These are phyloP conservation scores for Ophion costatus DNA, from an alignment of 2,888 invertebrate genomes.

Conservation along the genomic window DNA sequence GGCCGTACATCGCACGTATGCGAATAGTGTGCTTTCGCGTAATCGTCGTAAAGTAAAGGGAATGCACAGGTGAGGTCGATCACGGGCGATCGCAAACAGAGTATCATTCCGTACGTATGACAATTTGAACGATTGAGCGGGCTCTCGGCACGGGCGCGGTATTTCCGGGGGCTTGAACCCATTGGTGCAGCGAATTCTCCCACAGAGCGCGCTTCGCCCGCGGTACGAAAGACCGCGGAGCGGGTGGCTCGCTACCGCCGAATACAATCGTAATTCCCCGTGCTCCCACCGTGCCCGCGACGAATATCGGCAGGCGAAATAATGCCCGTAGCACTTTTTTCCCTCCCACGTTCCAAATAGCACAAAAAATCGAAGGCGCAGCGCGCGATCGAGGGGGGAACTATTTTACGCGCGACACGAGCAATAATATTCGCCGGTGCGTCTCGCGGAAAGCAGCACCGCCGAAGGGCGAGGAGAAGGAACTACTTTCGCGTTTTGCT, in stretches of 20 bases:
- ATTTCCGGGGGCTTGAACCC: slow-evolving; percentile 79
- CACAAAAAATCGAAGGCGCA: neutral
- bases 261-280: slow-evolving; percentile 21
- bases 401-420: slow-evolving; percentile 37
- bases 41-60: slow-evolving; percentile 15
- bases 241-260: neutral
- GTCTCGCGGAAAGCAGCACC: slow-evolving; percentile 1
- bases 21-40: neutral
- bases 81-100: neutral
- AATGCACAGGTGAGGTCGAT: neutral
- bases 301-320: neutral
- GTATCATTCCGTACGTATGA: slow-evolving; percentile 20
- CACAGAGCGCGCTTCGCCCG: slow-evolving; percentile 26
- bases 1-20: neutral
- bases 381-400: neutral
- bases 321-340: neutral
- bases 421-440: slow-evolving; percentile 28
- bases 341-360: neutral
- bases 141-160: slow-evolving; percentile 80
- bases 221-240: slow-evolving; percentile 30
- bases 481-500: slow-evolving; percentile 65
- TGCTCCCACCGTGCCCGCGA: neutral
- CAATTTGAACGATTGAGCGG: slow-evolving; percentile 78
- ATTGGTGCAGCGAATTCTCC: slow-evolving; percentile 70
- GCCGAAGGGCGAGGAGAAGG: slow-evolving; percentile 56